phyloP scores from a whole-genome alignment of 2,888 invertebrate species.

The Drosophila falleni region DNA sequence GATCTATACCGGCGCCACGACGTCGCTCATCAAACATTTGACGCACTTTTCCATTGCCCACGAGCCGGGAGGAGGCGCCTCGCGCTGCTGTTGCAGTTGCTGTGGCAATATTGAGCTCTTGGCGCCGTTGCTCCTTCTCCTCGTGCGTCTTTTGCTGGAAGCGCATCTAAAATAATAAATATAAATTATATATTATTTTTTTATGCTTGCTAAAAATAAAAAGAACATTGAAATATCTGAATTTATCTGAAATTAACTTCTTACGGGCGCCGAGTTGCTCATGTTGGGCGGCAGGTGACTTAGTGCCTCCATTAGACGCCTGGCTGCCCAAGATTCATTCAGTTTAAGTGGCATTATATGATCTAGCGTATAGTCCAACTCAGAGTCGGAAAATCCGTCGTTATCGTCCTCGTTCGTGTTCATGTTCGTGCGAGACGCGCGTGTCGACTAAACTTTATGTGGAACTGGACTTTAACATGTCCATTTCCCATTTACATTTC shows the following conservation, averaged over 20 bases:
- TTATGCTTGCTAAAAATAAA: neutral
- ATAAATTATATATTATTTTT: too few species aligned
- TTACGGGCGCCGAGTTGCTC: conserved; percentile 75
- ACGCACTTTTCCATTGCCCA: conserved; percentile 87
- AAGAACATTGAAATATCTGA: neutral
- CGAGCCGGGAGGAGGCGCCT: conserved; percentile 37
- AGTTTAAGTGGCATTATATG: conserved; percentile 85
- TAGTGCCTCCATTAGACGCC: conserved; percentile 86
- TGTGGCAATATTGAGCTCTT: conserved; percentile 87
- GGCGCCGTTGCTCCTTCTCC: conserved; percentile 92
- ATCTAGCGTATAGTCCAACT: conserved; percentile 44
- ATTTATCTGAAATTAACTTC: neutral
- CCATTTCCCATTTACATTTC: conserved; percentile 37
- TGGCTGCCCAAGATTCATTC: conserved; percentile 88
- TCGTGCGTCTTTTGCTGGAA: conserved; percentile 93
- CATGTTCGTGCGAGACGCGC: conserved; percentile 49
- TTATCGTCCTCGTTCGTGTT: conserved; percentile 39
- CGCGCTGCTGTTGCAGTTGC: neutral
- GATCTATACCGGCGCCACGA: conserved; percentile 91
- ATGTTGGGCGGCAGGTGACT: conserved; percentile 82
- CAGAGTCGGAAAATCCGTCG: conserved; percentile 26
- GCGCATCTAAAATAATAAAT: conserved; percentile 87
- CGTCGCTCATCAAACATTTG: conserved; percentile 95
- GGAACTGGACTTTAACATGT: conserved; percentile 62
- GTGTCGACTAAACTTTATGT: conserved; percentile 59